Conservation (phyloP, 2,888 invertebrate genomes). For the Drosophila mettleri region DNA sequence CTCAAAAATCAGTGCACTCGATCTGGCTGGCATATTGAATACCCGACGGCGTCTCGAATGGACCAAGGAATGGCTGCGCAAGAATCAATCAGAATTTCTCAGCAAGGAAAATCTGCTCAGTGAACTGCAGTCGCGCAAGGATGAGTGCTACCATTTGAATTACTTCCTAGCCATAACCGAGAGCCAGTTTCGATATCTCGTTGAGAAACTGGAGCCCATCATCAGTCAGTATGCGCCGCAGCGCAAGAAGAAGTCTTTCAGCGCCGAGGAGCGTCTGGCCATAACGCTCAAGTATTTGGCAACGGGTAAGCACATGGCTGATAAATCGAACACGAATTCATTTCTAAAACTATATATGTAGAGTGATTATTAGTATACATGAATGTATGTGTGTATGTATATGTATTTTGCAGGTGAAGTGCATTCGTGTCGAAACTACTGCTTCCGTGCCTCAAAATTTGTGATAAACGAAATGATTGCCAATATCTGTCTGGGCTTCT, state of each 20-base stretch:
- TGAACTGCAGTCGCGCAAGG: conserved; percentile 82
- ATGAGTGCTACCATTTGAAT: conserved; percentile 83
- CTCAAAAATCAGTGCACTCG: conserved; percentile 78
- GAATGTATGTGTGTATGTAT: conserved; percentile 1
- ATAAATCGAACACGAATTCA: neutral
- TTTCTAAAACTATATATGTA: neutral
- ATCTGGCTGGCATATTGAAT: conserved; percentile 82
- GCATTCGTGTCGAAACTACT: conserved; percentile 84
- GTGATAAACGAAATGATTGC: conserved; percentile 84
- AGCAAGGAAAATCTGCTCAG: conserved; percentile 82
- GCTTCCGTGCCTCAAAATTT: conserved; percentile 84
- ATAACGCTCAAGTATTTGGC: conserved; percentile 84
- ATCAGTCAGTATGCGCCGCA: conserved; percentile 84
- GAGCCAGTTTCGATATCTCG: conserved; percentile 83
- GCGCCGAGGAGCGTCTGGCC: conserved; percentile 83
- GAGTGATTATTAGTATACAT: neutral
- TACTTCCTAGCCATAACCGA: conserved; percentile 84
- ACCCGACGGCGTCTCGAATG: conserved; percentile 82
- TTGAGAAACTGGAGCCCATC: conserved; percentile 82
- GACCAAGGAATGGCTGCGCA: conserved; percentile 84
- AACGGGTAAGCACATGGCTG: conserved; percentile 75
- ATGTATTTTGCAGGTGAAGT: conserved; percentile 78
- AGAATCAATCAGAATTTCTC: conserved; percentile 83
- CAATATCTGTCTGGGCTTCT: conserved; percentile 84
- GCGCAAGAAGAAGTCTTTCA: conserved; percentile 83